Conservation (phyloP, 1,140 invertebrate genomes). For the Carposina sasakii region DNA sequence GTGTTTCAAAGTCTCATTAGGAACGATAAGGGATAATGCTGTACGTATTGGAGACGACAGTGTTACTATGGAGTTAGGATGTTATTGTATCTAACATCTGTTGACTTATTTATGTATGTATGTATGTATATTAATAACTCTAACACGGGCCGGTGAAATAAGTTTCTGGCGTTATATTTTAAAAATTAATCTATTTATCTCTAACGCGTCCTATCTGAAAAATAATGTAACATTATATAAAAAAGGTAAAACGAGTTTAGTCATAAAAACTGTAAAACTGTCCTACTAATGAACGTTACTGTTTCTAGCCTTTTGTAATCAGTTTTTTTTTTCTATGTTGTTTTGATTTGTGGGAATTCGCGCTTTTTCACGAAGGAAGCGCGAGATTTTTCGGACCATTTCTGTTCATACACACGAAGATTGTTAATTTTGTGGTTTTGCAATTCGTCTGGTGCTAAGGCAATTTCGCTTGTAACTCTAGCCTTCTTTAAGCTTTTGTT, state of each 20-base stretch:
- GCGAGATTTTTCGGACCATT: no score
- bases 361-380: background rate
- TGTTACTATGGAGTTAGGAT: no score
- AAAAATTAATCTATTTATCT: constrained; percentile 20
- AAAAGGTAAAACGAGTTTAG: constrained; percentile 23
- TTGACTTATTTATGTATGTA: no score
- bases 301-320: constrained; percentile 45
- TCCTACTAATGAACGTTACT: constrained; percentile 39
- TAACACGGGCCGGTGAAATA: constrained; percentile 40
- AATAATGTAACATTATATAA: constrained; percentile 21
- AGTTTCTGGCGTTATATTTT: constrained; percentile 40
- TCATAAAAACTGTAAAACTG: constrained; percentile 37
- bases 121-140: no score
- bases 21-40: no score
- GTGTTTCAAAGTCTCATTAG: no score
- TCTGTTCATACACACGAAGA: no score
- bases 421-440: no score
- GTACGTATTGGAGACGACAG: no score
- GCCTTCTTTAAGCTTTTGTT: no score
- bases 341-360: no score
- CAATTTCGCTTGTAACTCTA: constrained; percentile 16
- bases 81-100: no score
- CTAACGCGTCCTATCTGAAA: constrained; percentile 14
- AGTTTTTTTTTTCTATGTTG: constrained; percentile 50
- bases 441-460: constrained; percentile 18